A percentile compares a stretch with the other conserved stretches of the same genome.
Evolutionary conservation across 2,797 vertebrate genomes (phyloP).

Genomic region (Ctenosaura bakeri): DNA sequence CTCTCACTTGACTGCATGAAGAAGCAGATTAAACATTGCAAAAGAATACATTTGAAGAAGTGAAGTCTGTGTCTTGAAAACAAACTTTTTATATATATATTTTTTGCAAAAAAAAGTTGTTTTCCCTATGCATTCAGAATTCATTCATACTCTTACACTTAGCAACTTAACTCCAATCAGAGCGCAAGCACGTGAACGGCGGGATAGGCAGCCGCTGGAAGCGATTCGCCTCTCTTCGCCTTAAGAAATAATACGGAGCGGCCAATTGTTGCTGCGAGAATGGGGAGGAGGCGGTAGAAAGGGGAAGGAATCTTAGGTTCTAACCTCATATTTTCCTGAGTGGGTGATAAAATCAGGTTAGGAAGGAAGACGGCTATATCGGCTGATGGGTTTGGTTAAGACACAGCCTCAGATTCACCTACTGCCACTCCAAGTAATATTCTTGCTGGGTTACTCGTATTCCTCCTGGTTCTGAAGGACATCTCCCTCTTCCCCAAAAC

Average conservation of each 20-base stretch:
- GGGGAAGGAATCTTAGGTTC: slow-evolving; percentile 12
- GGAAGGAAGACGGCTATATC: neutral
- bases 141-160: slow-evolving; percentile 42
- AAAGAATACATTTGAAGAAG: slow-evolving; percentile 76
- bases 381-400: slow-evolving; percentile 51
- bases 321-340: slow-evolving; percentile 57
- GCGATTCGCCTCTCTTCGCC: neutral
- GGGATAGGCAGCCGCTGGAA: slow-evolving; percentile 28
- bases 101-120: slow-evolving; percentile 35
- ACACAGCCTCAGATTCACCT: slow-evolving; percentile 30
- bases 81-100: neutral
- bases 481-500: neutral
- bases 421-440: slow-evolving; percentile 64
- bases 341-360: slow-evolving; percentile 51
- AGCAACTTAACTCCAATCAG: slow-evolving; percentile 58
- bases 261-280: slow-evolving; percentile 46
- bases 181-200: slow-evolving; percentile 15
- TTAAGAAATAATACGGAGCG: slow-evolving; percentile 51
- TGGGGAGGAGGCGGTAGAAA: neutral
- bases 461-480: neutral
- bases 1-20: slow-evolving; percentile 71
- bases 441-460: slow-evolving; percentile 33
- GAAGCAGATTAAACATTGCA: slow-evolving; percentile 77
- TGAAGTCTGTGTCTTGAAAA: slow-evolving; percentile 64
- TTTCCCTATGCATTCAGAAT: slow-evolving; percentile 67